These are phyloP conservation scores for Antheraea yamamai DNA, from an alignment of 2,888 invertebrate genomes.

Conservation along the genomic window DNA sequence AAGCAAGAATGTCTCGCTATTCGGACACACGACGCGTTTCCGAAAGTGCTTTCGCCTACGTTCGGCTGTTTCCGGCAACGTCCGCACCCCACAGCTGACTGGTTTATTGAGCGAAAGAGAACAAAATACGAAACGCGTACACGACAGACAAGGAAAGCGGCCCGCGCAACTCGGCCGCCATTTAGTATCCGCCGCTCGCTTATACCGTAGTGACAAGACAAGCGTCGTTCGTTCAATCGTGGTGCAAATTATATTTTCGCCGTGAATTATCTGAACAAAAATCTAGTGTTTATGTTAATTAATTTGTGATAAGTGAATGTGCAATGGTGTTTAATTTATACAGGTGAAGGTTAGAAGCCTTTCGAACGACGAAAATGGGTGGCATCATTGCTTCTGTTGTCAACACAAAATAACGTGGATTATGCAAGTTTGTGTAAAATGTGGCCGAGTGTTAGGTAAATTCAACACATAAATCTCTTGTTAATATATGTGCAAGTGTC, in stretches of 20 bases:
- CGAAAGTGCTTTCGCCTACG: slow-evolving; percentile 75
- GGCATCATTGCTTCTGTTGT: slow-evolving; percentile 71
- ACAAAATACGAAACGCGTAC: slow-evolving; percentile 31
- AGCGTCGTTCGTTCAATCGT: slow-evolving; percentile 57
- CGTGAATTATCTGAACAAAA: slow-evolving; percentile 70
- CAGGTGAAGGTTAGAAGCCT: slow-evolving; percentile 49
- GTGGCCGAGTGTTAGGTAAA: slow-evolving; percentile 77
- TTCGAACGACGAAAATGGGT: slow-evolving; percentile 62
- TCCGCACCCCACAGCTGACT: slow-evolving; percentile 80
- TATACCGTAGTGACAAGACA: slow-evolving; percentile 74
- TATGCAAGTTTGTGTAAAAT: slow-evolving; percentile 78
- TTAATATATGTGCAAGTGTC: not conserved
- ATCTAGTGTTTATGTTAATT: slow-evolving; percentile 60
- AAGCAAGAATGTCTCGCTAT: slow-evolving; percentile 56
- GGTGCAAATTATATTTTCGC: slow-evolving; percentile 67
- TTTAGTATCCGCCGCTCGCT: slow-evolving; percentile 75
- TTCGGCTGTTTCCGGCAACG: slow-evolving; percentile 65
- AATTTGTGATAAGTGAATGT: slow-evolving; percentile 56
- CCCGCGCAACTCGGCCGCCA: slow-evolving; percentile 73
- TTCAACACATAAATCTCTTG: slow-evolving; percentile 25
- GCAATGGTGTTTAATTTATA: slow-evolving; percentile 52
- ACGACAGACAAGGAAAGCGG: slow-evolving; percentile 51
- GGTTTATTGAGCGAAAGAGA: slow-evolving; percentile 60
- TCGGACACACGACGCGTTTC: slow-evolving; percentile 53
- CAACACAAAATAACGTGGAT: slow-evolving; percentile 77